A percentile compares a stretch with the other conserved stretches of the same genome.
phyloP scores from a whole-genome alignment of 1,140 invertebrate species.

The Zaprionus vittiger region DNA sequence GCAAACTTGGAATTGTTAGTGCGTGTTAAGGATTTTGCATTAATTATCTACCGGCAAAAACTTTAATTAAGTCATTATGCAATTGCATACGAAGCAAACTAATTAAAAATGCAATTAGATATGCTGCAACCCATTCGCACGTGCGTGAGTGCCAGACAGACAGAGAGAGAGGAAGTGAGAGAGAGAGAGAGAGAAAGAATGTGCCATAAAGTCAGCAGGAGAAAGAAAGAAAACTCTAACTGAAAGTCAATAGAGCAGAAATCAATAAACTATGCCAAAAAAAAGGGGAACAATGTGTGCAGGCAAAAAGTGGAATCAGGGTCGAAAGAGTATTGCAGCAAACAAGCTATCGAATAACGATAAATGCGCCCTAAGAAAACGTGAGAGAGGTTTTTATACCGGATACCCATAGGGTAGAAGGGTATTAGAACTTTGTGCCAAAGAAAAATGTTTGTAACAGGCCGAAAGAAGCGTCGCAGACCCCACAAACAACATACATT shows the following conservation, averaged over 20 bases:
- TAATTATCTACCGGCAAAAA: conserved; percentile 69
- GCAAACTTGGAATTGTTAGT: conserved; percentile 80
- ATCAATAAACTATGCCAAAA: conserved; percentile 40
- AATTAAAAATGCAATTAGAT: conserved; percentile 74
- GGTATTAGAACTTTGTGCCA: too few species aligned
- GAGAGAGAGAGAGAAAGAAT: neutral
- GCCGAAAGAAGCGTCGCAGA: too few species aligned
- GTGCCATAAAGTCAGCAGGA: neutral
- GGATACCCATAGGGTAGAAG: too few species aligned
- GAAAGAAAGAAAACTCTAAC: conserved; percentile 6
- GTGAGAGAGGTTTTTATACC: neutral
- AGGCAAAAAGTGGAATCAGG: conserved; percentile 23
- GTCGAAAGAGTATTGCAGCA: conserved; percentile 18
- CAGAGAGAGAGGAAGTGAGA: too few species aligned
- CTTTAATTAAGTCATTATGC: conserved; percentile 78
- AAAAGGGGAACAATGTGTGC: neutral
- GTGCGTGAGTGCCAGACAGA: conserved; percentile 1
- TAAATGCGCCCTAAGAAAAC: conserved; percentile 41
- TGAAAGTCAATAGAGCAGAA: conserved; percentile 23
- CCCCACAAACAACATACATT: too few species aligned
- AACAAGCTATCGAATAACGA: conserved; percentile 58
- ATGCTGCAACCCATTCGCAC: conserved; percentile 1
- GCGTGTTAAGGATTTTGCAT: conserved; percentile 81
- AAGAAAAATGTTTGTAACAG: too few species aligned
- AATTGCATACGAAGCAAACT: conserved; percentile 70